Evolutionary conservation across 2,797 vertebrate species (phyloP), one percentile per base, ranked within the genome.

Genomic region (Oreochromis mossambicus): DNA sequence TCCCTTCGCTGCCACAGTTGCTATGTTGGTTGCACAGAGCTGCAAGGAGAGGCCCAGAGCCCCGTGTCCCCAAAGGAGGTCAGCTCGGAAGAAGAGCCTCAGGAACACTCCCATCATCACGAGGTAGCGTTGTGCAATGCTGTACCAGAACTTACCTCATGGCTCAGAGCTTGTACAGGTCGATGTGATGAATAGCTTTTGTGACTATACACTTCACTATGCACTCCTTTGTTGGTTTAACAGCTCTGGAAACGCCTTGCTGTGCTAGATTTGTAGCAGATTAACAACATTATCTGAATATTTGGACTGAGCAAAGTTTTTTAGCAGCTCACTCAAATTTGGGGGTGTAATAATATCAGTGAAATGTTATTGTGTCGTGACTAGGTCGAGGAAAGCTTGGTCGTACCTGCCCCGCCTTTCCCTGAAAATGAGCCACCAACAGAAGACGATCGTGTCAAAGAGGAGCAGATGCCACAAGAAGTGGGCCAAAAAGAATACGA

Each of bases 21-120:
- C 84, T 83, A 93, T 93, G 94, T 91, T 43, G 77, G 73, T 81
- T 92, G 95, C 82, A 84, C 88, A 5, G 94, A 96, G 85, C 78
- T 51, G 11, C 88, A 86, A 19, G 79, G 88, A 68, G 94, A 95
- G 86, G 78, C 84, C 85, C 91, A 91, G 86, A 77, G 52, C 80
- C 48, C 68, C 2, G 70, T 80, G 61, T 84, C 93, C 84, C 76
- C 88, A 80, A 90, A 94, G 89, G 90, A 94, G 84, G 5, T 84
- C 79, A 11, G 51, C 56, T 8, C 83, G 56, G 93, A 92, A 82
- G 92, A 95, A 77, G 93, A 88, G 38, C 73, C 84, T 1, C 50
- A 10, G 46, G 90, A 92, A 61, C 79, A 61, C 9, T 32, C 55
- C 79, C 66, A 48, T 63, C 66, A 77, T 75, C 79, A 86, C 43